Evolutionary conservation across 1,140 invertebrate genomes (phyloP), one percentile per base, ranked within the genome.

Genomic region (Limonius californicus): DNA sequence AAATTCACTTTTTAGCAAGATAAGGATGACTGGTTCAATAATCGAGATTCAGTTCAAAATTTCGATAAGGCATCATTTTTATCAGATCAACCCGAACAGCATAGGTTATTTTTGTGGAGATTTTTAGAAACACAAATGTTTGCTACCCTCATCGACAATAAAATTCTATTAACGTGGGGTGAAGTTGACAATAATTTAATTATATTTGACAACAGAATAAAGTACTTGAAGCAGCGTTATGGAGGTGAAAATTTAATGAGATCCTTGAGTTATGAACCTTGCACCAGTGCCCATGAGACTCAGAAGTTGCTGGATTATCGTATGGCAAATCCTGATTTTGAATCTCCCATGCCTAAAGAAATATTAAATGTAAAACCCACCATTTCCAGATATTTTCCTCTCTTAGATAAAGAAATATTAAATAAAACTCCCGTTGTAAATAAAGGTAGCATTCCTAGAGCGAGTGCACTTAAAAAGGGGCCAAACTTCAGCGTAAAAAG

Each of bases 121-220:
- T 99, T 99, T 75, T 84, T 99, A 12, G 97, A 99, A 79, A 98
- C 95, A 35, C 98, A 99, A 81, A 98, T 98, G 94, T 99, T 99
- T 79, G 92, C 95, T 0, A 94, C 94, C 0, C 85, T 99, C 14
- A 90, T 99, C 43, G 97, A 99, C 75, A 91, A 92, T 73, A 98
- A 98, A 82, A 96, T 99, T 53, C 85, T 97, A 78, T 87, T 89
- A 8, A 84, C 84, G 50, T 93, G 90, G 89, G 88, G 88, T 55
- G 91, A 94, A 62, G 80, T 85, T 0, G 92, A 96, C 70, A 81
- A 84, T 7, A 89, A 90, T 74, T 82, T 97, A 15, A 83, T 86
- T 66, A 84, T 94, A 45, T 93, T 95, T 67, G 92, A 95, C 70
- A 83, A 87, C 61, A 83, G 90, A 69, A 89, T 93, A 32, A 88